A percentile compares a stretch with the other conserved stretches of the same genome.
phyloP scores from a whole-genome alignment of 2,888 invertebrate genomes.

The Andrena flavipes region DNA sequence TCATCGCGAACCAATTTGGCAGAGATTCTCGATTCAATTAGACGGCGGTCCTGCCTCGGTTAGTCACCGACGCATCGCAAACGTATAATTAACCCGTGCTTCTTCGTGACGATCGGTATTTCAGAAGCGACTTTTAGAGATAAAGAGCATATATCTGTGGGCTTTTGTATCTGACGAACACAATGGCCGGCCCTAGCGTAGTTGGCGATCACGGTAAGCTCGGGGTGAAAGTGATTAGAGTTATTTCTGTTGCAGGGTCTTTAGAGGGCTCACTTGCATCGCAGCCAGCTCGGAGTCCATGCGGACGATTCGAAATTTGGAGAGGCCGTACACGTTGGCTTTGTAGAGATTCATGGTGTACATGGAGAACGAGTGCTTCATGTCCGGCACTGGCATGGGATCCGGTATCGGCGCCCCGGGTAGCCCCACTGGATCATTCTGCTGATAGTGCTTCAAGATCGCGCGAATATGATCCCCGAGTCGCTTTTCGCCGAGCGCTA shows the following conservation, averaged over 20 bases:
- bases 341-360: slow-evolving; percentile 90
- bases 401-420: slow-evolving; percentile 93
- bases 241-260: neutral
- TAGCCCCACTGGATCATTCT: slow-evolving; percentile 92
- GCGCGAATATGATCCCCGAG: slow-evolving; percentile 90
- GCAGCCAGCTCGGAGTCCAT: slow-evolving; percentile 90
- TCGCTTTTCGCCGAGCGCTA: slow-evolving; percentile 87
- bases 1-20: slow-evolving; percentile 34
- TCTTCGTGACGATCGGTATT: slow-evolving; percentile 9
- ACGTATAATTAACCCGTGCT: slow-evolving; percentile 32
- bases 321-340: slow-evolving; percentile 90
- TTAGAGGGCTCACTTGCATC: slow-evolving; percentile 87
- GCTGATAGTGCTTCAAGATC: slow-evolving; percentile 92
- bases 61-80: slow-evolving; percentile 32
- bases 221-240: too few species aligned
- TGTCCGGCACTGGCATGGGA: slow-evolving; percentile 92
- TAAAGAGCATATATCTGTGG: too few species aligned
- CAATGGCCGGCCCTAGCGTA: too few species aligned
- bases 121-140: neutral
- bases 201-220: too few species aligned
- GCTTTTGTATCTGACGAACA: too few species aligned
- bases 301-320: slow-evolving; percentile 91
- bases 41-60: neutral
- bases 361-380: slow-evolving; percentile 90
- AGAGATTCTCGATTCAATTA: slow-evolving; percentile 27